Base-by-base conservation (phyloP, 2,888 invertebrate species). In the Orthosia gothica region DNA sequence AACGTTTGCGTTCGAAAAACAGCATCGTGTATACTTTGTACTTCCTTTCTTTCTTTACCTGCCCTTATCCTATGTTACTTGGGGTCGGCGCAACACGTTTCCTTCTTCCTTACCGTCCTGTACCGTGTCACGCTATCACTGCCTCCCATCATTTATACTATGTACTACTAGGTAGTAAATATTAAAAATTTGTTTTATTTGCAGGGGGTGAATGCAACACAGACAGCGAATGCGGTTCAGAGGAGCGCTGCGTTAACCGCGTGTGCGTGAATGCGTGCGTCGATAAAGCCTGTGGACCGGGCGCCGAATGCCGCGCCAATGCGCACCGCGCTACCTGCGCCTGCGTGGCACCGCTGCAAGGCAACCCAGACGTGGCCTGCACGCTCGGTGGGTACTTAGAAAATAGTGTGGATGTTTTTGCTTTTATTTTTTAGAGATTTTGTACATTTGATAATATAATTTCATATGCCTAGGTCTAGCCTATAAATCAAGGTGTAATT, bases 341-440 rank as follows among this genome's bases (percentile, higher is more conserved):
- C 69, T 99, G 99, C 91, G 97, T 98, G 62, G 93, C 97, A 15
- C 98, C 98, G 20, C 96, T 97, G 40, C 97, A 97, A 81, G 99
- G 99, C 75, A 97, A 99, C 97, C 98, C 99, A n/a, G 98, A 98
- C 87, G 94, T 97, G 70, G 98, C 98, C 87, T 99, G 99, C 92
- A 98, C 97, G n/a, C 92, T 94, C 68, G 93, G 96, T 96, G 4
- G 67, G 81, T 72, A 57, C 4, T 40, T 82, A 32, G 16, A 50
- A 20, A 66, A 16, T 23, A 32, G 12, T 20, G 15, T 55, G 20
- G 52, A 26, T 40, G 5, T 18, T 57, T 45, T 59, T 52, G 5
- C 12, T 13, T 26, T n/a, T 23, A 9, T 1, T 18, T 45, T 13
- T 20, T 32, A 12, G 16, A 9, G 15, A 13, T 63, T 61, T 18